These are phyloP conservation scores for Cryptus viduatorius DNA, from an alignment of 2,888 invertebrate species.

Conservation along the genomic window DNA sequence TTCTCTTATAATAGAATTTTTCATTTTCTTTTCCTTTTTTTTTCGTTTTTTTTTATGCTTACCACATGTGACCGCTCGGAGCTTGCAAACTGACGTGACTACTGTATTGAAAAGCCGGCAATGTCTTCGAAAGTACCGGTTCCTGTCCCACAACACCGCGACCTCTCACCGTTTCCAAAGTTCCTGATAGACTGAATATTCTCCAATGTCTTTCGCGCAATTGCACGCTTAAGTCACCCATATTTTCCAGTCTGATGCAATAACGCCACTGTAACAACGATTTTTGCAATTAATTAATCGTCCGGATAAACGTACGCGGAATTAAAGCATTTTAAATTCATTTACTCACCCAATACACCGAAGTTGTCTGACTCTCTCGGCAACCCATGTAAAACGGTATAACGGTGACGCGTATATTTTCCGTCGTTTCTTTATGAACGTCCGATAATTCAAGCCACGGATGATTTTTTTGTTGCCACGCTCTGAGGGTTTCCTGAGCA, in stretches of 20 bases:
- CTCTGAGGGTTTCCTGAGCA: constrained; percentile 95
- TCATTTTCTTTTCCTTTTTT: too few relatives aligned
- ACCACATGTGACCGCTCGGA: constrained; percentile 99
- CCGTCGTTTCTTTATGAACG: constrained; percentile 98
- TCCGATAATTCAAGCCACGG: constrained; percentile 98
- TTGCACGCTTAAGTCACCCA: constrained; percentile 95
- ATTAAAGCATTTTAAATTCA: background rate
- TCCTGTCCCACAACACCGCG: constrained; percentile 99
- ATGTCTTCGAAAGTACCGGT: constrained; percentile 93
- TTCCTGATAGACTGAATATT: constrained; percentile 97
- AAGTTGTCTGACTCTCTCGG: constrained; percentile 95
- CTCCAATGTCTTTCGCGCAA: constrained; percentile 99
- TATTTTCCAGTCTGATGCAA: constrained; percentile 98
- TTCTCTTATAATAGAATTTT: too few relatives aligned
- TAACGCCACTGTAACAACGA: constrained; percentile 94
- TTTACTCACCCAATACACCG: constrained; percentile 94
- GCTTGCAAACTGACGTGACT: constrained; percentile 98
- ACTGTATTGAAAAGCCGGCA: constrained; percentile 99
- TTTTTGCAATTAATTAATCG: too few relatives aligned
- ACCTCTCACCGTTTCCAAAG: constrained; percentile 97
- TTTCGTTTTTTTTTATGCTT: constrained; percentile 73
- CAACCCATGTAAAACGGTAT: constrained; percentile 99
- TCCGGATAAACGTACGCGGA: too few relatives aligned
- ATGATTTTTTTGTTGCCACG: constrained; percentile 99
- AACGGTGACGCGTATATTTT: constrained; percentile 97